Conservation (phyloP, 2,888 invertebrate species). For the Euzophera pinguis region DNA sequence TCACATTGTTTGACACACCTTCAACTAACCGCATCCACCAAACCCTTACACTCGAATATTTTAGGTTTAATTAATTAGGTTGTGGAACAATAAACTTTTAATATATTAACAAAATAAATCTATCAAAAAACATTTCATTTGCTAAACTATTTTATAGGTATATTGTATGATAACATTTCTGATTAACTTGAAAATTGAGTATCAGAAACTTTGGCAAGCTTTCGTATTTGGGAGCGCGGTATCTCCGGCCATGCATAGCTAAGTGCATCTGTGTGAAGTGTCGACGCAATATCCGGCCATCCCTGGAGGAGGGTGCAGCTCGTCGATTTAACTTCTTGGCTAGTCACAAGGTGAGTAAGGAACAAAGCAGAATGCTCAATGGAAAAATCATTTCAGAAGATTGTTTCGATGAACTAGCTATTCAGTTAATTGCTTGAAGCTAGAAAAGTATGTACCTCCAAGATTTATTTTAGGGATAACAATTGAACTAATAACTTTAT, state of each 20-base stretch:
- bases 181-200: slow-evolving; percentile 53
- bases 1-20: no score
- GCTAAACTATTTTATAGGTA: neutral
- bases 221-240: slow-evolving; percentile 53
- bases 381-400: neutral
- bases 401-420: no score
- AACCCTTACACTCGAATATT: no score
- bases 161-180: slow-evolving; percentile 20
- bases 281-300: slow-evolving; percentile 62
- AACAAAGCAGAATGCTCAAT: neutral
- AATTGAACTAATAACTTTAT: no score
- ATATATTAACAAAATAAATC: neutral
- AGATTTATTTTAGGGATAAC: no score
- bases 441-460: no score
- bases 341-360: slow-evolving; percentile 21
- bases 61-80: no score
- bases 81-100: no score
- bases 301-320: slow-evolving; percentile 42
- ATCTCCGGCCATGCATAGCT: slow-evolving; percentile 74
- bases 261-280: slow-evolving; percentile 70
- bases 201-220: slow-evolving; percentile 53
- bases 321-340: slow-evolving; percentile 58
- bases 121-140: neutral
- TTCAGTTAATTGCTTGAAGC: no score
- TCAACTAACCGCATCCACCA: no score